Evolutionary conservation across 2,113 vertebrate species (phyloP).

Genomic region (Phalacrocorax aristotelis): DNA sequence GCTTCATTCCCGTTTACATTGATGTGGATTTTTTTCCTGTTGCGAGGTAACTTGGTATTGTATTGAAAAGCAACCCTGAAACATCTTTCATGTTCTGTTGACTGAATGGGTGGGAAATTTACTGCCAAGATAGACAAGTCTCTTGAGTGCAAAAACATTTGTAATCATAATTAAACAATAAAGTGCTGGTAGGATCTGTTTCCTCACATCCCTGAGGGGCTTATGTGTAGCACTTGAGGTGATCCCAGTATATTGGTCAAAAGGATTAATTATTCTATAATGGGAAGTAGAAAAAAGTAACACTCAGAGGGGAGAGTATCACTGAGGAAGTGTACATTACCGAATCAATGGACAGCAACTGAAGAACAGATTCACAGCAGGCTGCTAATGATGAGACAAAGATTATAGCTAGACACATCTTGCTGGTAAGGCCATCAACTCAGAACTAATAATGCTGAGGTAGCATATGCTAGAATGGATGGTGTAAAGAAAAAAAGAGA

Average conservation of each 20-base stretch:
- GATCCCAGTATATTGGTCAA: neutral
- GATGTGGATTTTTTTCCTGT: neutral
- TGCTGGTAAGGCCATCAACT: neutral
- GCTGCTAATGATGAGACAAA: slow-evolving; percentile 14
- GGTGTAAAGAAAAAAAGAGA: neutral
- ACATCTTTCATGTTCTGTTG: neutral
- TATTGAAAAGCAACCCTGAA: neutral
- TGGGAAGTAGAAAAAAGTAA: neutral
- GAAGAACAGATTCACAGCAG: slow-evolving; percentile 22
- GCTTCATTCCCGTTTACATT: neutral
- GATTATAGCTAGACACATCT: neutral
- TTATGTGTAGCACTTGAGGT: neutral
- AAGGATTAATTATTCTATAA: neutral
- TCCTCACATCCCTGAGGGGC: neutral
- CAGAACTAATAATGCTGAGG: neutral
- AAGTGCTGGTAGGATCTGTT: neutral
- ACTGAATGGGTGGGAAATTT: neutral
- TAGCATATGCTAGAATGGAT: neutral
- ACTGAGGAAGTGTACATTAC: slow-evolving; percentile 5
- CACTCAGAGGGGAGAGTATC: neutral
- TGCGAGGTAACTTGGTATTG: neutral
- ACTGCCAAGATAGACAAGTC: neutral
- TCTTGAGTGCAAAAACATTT: neutral
- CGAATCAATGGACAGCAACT: slow-evolving; percentile 21
- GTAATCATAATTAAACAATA: slow-evolving; percentile 16